phyloP scores from a whole-genome alignment of 2,888 invertebrate species.

The Agriotes lineatus region DNA sequence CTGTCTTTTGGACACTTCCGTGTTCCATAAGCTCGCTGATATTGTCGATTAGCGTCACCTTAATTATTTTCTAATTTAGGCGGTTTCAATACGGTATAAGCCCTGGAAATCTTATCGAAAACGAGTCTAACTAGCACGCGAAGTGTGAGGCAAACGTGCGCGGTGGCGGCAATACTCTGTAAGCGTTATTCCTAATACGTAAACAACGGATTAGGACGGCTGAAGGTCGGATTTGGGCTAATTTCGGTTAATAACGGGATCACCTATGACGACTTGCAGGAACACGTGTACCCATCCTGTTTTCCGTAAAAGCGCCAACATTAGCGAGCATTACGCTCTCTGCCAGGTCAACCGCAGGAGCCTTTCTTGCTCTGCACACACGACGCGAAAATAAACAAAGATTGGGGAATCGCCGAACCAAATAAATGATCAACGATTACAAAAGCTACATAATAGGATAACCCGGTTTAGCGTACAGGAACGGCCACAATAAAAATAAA shows the following conservation, averaged over 20 bases:
- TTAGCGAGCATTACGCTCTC: background rate
- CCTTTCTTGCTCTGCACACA: background rate
- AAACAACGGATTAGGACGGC: too few relatives aligned
- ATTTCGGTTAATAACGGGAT: background rate
- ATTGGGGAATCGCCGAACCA: conserved; percentile 18
- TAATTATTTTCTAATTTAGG: too few relatives aligned
- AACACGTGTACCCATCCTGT: background rate
- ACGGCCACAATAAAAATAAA: conserved; percentile 34
- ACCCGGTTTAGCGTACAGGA: conserved; percentile 20
- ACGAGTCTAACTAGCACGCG: too few relatives aligned
- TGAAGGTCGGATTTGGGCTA: background rate
- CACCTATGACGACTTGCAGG: background rate
- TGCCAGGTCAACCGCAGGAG: conserved; percentile 8
- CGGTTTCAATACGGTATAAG: too few relatives aligned
- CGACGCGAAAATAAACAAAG: conserved; percentile 12
- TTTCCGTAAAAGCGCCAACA: background rate
- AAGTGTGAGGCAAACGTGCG: too few relatives aligned
- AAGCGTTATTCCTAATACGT: too few relatives aligned
- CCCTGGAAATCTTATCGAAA: too few relatives aligned
- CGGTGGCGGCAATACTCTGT: too few relatives aligned
- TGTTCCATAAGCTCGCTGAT: too few relatives aligned
- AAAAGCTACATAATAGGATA: conserved; percentile 19
- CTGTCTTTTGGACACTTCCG: too few relatives aligned
- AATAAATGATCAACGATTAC: conserved; percentile 18
- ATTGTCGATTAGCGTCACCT: too few relatives aligned